Evolutionary conservation across 1,140 invertebrate species (phyloP).

Genomic region (Drosophila funebris): DNA sequence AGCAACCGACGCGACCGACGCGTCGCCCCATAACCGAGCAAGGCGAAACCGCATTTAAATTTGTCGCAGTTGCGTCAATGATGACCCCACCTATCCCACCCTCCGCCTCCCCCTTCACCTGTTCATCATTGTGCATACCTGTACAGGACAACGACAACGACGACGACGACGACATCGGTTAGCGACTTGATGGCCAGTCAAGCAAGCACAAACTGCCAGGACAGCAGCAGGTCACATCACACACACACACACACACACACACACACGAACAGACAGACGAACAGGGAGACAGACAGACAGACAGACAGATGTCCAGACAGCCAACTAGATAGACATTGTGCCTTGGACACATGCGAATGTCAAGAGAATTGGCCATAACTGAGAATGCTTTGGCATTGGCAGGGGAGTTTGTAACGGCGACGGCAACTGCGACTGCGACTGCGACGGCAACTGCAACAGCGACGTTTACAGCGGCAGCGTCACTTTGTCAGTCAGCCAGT

Average conservation of each 20-base stretch:
- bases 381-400: slow-evolving; percentile 24
- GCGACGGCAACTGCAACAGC: slow-evolving; percentile 13
- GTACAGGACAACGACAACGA: slow-evolving; percentile 36
- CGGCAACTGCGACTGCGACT: background rate
- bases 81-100: too few species aligned
- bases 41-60: slow-evolving; percentile 78
- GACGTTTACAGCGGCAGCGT: slow-evolving; percentile 26
- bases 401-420: background rate
- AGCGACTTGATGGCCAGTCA: slow-evolving; percentile 75
- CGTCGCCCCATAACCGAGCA: slow-evolving; percentile 1
- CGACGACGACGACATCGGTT: slow-evolving; percentile 51
- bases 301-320: slow-evolving; percentile 12
- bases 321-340: slow-evolving; percentile 50
- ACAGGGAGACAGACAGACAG: slow-evolving; percentile 7
- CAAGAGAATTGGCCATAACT: slow-evolving; percentile 72
- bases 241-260: slow-evolving; percentile 12
- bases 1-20: slow-evolving; percentile 25
- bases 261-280: background rate
- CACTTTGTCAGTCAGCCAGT: slow-evolving; percentile 64
- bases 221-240: slow-evolving; percentile 40
- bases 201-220: slow-evolving; percentile 51
- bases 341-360: slow-evolving; percentile 64
- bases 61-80: slow-evolving; percentile 79
- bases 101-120: background rate
- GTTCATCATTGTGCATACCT: slow-evolving; percentile 45